phyloP scores from a whole-genome alignment of 2,797 vertebrate genomes.

The Eurystomus glaucurus region DNA sequence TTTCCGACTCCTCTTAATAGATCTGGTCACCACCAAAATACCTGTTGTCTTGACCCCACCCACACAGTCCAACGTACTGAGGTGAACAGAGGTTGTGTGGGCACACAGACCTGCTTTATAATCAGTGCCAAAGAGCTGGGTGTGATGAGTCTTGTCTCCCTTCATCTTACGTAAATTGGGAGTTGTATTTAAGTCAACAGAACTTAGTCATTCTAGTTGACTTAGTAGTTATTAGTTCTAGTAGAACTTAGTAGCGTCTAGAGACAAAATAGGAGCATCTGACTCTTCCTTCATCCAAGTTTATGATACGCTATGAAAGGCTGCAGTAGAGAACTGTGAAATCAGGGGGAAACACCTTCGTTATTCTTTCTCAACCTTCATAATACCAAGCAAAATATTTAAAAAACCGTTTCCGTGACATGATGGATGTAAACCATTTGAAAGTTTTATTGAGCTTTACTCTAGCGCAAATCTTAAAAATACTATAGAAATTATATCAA shows the following conservation, averaged over 20 bases:
- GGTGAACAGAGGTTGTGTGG: not conserved
- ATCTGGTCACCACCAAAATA: not conserved
- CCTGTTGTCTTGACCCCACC: rapidly evolving
- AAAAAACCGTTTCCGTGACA: not conserved
- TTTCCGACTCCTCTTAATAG: not conserved
- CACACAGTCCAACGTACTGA: rapidly evolving
- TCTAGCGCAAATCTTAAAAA: conserved; percentile 63
- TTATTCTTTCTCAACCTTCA: conserved; percentile 13
- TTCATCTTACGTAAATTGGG: not conserved
- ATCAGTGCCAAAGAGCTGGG: rapidly evolving
- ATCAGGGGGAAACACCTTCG: not conserved
- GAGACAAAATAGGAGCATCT: not conserved
- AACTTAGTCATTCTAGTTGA: not conserved
- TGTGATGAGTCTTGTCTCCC: not conserved
- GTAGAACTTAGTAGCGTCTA: not conserved
- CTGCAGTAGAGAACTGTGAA: not conserved
- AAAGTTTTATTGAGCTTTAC: conserved; percentile 71
- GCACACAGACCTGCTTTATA: not conserved
- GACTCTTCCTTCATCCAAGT: not conserved
- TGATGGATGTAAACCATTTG: conserved; percentile 54
- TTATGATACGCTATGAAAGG: not conserved
- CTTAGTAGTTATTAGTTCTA: too few relatives aligned
- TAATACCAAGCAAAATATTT: not conserved
- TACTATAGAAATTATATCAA: conserved; percentile 63
- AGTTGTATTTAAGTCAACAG: not conserved